Percentiles rank a stretch among this genome's conserved stretches.
These are phyloP conservation scores for Camponotus fellah DNA, from an alignment of 2,888 invertebrate species.

Conservation along the genomic window DNA sequence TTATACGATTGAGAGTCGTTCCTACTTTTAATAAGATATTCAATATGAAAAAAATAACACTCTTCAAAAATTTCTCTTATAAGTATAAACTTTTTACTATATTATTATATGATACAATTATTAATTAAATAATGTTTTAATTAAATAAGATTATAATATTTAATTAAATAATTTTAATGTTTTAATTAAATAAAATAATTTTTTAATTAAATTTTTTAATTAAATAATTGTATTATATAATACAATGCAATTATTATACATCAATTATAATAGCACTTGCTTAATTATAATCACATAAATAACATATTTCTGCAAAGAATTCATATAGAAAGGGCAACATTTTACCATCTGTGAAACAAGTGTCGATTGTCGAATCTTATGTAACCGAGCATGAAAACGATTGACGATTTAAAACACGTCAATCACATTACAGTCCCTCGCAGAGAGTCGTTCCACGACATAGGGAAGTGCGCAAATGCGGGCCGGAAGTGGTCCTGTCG, in stretches of 20 bases:
- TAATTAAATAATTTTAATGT: too few relatives aligned
- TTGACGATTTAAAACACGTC: slow-evolving; percentile 36
- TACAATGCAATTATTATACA: background rate
- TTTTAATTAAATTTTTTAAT: too few relatives aligned
- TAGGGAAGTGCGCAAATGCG: slow-evolving; percentile 72
- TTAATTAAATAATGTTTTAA: too few relatives aligned
- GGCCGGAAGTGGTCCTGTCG: slow-evolving; percentile 81
- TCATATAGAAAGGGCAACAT: background rate
- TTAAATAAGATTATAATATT: too few relatives aligned
- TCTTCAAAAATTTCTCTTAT: background rate
- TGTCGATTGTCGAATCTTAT: background rate
- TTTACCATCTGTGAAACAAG: background rate
- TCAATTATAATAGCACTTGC: slow-evolving; percentile 20
- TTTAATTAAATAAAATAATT: too few relatives aligned
- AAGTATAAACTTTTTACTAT: too few relatives aligned
- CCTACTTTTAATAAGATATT: background rate
- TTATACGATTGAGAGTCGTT: background rate
- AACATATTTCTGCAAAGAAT: background rate
- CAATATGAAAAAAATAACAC: background rate
- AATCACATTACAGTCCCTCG: slow-evolving; percentile 42
- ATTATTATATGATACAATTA: too few relatives aligned
- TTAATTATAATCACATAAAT: background rate
- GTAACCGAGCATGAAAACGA: slow-evolving; percentile 1
- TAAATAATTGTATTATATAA: too few relatives aligned
- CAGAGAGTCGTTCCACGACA: slow-evolving; percentile 60